Base-by-base conservation (phyloP, 37 sponge, comb jelly and placozoan species). In the Hormiphora californensis region DNA sequence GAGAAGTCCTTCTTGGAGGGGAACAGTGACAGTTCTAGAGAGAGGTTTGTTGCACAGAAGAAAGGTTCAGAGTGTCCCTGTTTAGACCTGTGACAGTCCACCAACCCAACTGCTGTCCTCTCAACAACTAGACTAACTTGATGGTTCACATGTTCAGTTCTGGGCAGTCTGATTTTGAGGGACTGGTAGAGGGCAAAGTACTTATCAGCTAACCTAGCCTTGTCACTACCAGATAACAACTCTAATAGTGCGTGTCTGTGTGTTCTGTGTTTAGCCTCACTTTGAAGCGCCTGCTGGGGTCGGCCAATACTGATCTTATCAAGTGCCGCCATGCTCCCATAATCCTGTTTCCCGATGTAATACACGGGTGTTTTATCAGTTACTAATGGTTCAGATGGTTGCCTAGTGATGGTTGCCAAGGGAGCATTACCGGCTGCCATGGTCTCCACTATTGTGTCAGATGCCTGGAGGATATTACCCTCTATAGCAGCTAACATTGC, bases 241-340 rank as follows among this genome's bases (percentile, higher is more conserved):
- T 65, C 67, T 17, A 65, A 36, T 19, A 65, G 67, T 7, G 67
- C 67, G 67, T 65, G 67, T 32, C 67, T 65, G 67, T 65, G 67
- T 19, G 67, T 65, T 33, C 67, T 65, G 67, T 65, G 67, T 33
- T 65, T 65, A 7, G 67, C 67, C 15, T 65, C 67, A 32, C 21
- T 28, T 32, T 65, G 67, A 7, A 65, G 38, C 15, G 21, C 35
- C 17, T 65, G 67, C 32, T 35, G 67, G 28, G 67, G 67, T 19
- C 35, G 31, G 1, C 67, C 67, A 7, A 65, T 65, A 33, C 67
- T 65, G 67, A 65, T 65, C 67, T 33, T 65, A 32, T 65, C 67
- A 4, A 65, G 67, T 36, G 67, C 67, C 8, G 67, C 67, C 9
- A 65, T 65, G 67, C 38, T 36, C 8, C 67, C 67, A 38, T 65